These are phyloP conservation scores for Camponotus pennsylvanicus DNA, from an alignment of 1,140 invertebrate species.

Conservation along the genomic window DNA sequence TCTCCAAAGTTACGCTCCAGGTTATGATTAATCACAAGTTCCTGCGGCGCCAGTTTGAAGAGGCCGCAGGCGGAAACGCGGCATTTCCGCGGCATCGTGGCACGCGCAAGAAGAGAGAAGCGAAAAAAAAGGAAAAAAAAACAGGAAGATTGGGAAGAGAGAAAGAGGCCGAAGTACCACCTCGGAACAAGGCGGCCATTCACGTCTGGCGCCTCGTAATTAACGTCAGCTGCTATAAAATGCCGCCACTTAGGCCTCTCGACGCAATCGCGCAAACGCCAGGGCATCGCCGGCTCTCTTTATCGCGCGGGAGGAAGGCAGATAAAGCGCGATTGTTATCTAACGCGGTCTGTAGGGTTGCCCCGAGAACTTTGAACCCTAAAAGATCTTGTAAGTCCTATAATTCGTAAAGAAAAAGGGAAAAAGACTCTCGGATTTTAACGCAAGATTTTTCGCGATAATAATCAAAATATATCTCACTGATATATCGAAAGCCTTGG, in stretches of 20 bases:
- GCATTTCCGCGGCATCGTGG: conserved; percentile 52
- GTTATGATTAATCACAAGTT: background rate
- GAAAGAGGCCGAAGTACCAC: conserved; percentile 67
- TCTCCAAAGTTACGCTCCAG: background rate
- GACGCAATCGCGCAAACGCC: conserved; percentile 54
- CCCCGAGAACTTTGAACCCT: background rate
- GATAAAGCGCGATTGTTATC: conserved; percentile 51
- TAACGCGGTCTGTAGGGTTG: background rate
- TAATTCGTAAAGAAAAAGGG: too few relatives aligned
- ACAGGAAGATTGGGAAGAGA: conserved; percentile 62
- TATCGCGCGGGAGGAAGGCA: background rate
- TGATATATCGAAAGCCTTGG: background rate
- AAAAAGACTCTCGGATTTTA: too few relatives aligned
- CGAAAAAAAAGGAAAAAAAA: background rate
- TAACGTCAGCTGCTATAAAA: conserved; percentile 75
- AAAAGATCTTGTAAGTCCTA: background rate
- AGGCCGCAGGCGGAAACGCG: conserved; percentile 61
- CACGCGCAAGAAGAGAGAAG: conserved; percentile 53
- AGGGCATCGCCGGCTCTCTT: conserved; percentile 19
- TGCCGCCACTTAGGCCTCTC: conserved; percentile 70
- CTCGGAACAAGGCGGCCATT: conserved; percentile 76
- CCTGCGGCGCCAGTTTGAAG: conserved; percentile 17
- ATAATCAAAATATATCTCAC: too few relatives aligned
- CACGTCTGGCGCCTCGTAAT: conserved; percentile 71
- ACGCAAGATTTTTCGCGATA: background rate